phyloP scores from a whole-genome alignment of 1,140 invertebrate genomes.

The Phenacoccus solenopsis region DNA sequence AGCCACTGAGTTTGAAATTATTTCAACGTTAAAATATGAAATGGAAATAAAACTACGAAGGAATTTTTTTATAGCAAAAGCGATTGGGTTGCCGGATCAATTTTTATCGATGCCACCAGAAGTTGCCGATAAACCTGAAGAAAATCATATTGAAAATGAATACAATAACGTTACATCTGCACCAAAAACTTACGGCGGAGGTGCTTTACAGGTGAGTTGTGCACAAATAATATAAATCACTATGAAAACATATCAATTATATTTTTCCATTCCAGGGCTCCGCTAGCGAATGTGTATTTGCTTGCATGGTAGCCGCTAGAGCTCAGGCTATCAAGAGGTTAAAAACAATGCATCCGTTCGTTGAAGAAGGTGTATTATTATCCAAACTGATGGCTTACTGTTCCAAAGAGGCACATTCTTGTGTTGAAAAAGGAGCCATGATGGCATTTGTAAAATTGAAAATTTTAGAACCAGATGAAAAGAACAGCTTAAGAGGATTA shows the following conservation, averaged over 20 bases:
- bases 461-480: conserved; percentile 91
- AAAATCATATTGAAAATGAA: background rate
- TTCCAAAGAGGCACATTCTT: conserved; percentile 93
- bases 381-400: conserved; percentile 93
- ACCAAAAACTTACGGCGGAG: conserved; percentile 63
- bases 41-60: background rate
- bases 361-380: conserved; percentile 86
- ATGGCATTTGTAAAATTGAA: conserved; percentile 94
- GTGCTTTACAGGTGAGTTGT: conserved; percentile 68
- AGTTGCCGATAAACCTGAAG: background rate
- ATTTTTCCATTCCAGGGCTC: conserved; percentile 57
- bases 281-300: conserved; percentile 93
- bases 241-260: background rate
- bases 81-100: conserved; percentile 75
- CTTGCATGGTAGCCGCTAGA: conserved; percentile 86
- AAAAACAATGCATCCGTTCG: conserved; percentile 76
- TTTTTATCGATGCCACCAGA: conserved; percentile 56
- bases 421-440: conserved; percentile 98
- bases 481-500: conserved; percentile 76
- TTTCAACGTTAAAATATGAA: background rate
- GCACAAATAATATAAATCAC: background rate
- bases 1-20: too few species aligned
- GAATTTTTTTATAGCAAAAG: conserved; percentile 48
- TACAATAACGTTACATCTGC: background rate
- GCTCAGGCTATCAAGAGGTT: conserved; percentile 83